These are phyloP conservation scores for Sylvilagus bachmani DNA, from an alignment of 2,113 vertebrate genomes.

Conservation along the genomic window DNA sequence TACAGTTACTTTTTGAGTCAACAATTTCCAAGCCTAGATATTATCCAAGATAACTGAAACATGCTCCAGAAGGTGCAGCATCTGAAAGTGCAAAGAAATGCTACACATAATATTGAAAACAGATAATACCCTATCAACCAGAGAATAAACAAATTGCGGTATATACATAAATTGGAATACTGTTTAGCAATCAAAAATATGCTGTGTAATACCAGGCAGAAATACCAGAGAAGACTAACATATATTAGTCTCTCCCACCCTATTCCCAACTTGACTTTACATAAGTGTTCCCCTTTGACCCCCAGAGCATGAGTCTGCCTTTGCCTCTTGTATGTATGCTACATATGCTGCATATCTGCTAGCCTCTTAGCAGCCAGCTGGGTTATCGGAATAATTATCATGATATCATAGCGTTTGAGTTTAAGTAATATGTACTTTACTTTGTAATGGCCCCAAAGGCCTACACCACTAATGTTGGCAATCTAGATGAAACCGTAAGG, in stretches of 20 bases:
- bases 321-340: background rate
- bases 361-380: background rate
- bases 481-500: background rate
- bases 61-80: background rate
- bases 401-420: background rate
- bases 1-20: no score
- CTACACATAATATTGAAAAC: background rate
- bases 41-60: background rate
- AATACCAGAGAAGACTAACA: background rate
- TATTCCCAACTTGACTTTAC: no score
- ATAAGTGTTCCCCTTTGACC: no score
- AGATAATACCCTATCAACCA: background rate
- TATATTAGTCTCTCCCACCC: background rate
- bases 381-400: no score
- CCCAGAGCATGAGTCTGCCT: no score
- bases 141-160: background rate
- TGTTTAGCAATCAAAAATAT: background rate
- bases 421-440: background rate
- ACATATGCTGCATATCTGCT: no score
- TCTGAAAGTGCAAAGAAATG: background rate
- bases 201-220: background rate
- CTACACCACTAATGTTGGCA: background rate
- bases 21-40: background rate
- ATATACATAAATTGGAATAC: background rate
- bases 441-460: background rate